Evolutionary conservation across 2,888 invertebrate species (phyloP), one percentile per base, ranked within the genome.

Genomic region (Disparrhopalites patrizii): DNA sequence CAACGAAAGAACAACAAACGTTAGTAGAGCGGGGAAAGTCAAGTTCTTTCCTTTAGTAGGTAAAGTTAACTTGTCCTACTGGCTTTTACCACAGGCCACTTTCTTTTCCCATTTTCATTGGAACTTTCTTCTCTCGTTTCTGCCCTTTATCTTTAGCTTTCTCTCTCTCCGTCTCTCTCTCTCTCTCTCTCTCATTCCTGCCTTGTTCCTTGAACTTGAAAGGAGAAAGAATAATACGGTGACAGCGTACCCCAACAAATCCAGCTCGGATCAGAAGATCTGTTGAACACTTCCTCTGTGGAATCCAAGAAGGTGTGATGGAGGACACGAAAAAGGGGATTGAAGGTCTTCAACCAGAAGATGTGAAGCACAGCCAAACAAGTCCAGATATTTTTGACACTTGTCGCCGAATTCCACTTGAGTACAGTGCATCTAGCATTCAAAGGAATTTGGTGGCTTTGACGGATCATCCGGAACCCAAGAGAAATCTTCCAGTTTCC

Each of bases 391-490:
- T 47, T 47, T 47, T 47, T 47, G 47, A 25, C 43, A 25, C 25
- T 18, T 65, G 65, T 58, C 23, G 50, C 18, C 50, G 58, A 7
- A 33, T 65, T 8, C 65, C 65, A 23, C n/a, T 65, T 15, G 65
- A 65, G 18, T 58, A 58, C 51, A 65, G 65, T 51, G 65, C 65
- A 2, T 65, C 65, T 4, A 65, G 65, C 38, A 65, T 65, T 51
- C 65, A 65, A 28, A 27, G 65, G 18, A 65, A 65, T 33, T 52
- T 65, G 28, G 31, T 47, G 18, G 58, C 43, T 3, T 13, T 51
- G 18, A 31, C 27, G 27, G 65, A 65, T 31, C 51, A 47, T 58
- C 58, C 50, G 15, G 58, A 57, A 27, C 58, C 50, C 4, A 50
- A 47, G 10, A 50, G 57, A 50, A 58, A 65, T 51, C 31, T 57